Base-by-base conservation (phyloP, 2,888 invertebrate species). In the Norana najaformis region DNA sequence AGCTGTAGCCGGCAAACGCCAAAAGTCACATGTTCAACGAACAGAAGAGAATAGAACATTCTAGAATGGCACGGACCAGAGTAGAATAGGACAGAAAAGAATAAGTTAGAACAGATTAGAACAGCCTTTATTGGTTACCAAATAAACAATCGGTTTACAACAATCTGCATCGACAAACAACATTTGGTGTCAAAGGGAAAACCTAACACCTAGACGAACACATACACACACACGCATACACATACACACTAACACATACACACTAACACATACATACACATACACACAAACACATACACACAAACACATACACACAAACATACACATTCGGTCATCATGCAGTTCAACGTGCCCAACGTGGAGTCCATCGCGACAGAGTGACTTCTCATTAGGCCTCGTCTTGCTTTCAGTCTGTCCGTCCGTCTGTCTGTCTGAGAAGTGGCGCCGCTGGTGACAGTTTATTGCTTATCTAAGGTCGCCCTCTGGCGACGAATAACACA, bases 401-500 rank as follows among this genome's bases (percentile, higher is more conserved):
- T 69, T n/a, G 69, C 69, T 69, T 8, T 16, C 1, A n/a, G 16
- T n/a, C 41, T 23, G n/a, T 69, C 69, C 41, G 41, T 41, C 41
- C 41, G 13, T 41, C 41, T 18, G 41, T 41, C 14, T n/a, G 69
- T 69, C 30, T 16, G 69, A 69, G 30, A 69, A 69, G 8, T 69
- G 69, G 69, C 69, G 69, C 69, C 69, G 30, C 69, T 69, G 69
- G 69, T 69, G 69, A 69, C 69, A 69, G 69, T 69, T 69, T 69
- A 69, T 69, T 69, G 69, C 69, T 69, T 69, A 69, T 69, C 69
- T 69, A 69, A 30, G 69, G 69, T 69, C 69, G 69, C 69, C 69
- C 69, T n/a, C n/a, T 69, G 69, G 69, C 69, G 69, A 69, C 69
- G 69, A 69, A 69, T 69, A 69, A 69, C 69, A 69, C 47, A 47